phyloP scores from a whole-genome alignment of 2,113 vertebrate species.

The Mustela lutreola region DNA sequence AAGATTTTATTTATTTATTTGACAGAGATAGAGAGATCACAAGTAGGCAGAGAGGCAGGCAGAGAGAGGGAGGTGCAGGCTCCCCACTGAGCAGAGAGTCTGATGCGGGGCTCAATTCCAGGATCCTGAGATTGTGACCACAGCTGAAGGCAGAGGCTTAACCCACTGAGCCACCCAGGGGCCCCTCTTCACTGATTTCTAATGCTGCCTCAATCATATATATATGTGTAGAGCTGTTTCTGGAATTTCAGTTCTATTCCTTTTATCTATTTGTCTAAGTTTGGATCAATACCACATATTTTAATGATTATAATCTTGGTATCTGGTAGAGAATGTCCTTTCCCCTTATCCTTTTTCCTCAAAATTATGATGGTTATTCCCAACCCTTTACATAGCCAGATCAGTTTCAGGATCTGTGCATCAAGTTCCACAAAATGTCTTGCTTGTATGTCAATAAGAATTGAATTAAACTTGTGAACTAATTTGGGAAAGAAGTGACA shows the following conservation, averaged over 20 bases:
- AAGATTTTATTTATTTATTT: too few species aligned
- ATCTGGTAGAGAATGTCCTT: not conserved
- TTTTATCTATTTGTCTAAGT: not conserved
- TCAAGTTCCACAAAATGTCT: constrained; percentile 32
- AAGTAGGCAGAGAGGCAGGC: too few species aligned
- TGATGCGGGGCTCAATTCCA: too few species aligned
- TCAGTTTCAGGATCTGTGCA: not conserved
- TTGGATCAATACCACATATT: not conserved
- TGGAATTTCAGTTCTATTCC: not conserved
- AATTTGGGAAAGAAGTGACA: not conserved
- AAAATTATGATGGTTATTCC: not conserved
- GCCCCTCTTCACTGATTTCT: not conserved
- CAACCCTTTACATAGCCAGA: not conserved
- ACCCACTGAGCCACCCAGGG: too few species aligned
- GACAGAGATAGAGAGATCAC: too few species aligned
- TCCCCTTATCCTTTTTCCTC: not conserved
- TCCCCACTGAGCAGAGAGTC: too few species aligned
- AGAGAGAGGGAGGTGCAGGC: too few species aligned
- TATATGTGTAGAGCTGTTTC: not conserved
- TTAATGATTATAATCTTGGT: constrained; percentile 4
- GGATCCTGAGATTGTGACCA: too few species aligned
- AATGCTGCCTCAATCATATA: not conserved
- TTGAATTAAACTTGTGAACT: constrained; percentile 46
- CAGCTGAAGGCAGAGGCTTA: too few species aligned
- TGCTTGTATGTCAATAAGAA: constrained; percentile 8